Percentiles rank a stretch among this genome's conserved stretches.
Conservation (phyloP, 2,113 vertebrate genomes). For the Setophaga kirtlandii region DNA sequence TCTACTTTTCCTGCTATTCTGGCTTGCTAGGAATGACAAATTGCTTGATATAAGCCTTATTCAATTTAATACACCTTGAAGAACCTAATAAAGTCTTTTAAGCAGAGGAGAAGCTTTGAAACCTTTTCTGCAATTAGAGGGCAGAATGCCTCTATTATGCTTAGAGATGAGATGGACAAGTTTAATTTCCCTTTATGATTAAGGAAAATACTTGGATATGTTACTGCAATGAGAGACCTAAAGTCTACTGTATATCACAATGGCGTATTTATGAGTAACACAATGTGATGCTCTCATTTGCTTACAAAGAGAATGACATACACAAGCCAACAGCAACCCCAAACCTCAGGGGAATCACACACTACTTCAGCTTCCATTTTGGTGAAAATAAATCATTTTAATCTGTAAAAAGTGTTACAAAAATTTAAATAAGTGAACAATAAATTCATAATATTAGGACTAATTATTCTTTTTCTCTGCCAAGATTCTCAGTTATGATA, state of each 20-base stretch:
- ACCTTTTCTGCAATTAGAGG: not conserved
- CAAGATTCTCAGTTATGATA: not conserved
- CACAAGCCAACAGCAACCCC: not conserved
- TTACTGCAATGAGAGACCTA: not conserved
- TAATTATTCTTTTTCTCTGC: not conserved
- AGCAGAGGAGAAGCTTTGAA: not conserved
- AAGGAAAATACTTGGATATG: not conserved
- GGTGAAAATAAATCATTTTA: not conserved
- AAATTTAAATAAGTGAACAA: not conserved
- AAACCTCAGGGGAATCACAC: not conserved
- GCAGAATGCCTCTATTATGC: not conserved
- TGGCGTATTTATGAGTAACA: not conserved
- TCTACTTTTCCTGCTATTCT: not conserved
- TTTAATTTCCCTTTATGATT: not conserved
- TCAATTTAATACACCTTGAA: not conserved
- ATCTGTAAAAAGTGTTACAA: not conserved
- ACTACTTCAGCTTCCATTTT: not conserved
- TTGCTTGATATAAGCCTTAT: not conserved
- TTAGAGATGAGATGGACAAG: not conserved
- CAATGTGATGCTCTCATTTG: not conserved
- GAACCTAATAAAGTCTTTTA: not conserved
- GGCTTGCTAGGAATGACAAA: not conserved
- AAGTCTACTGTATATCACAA: not conserved
- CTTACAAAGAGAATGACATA: not conserved
- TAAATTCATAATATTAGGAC: not conserved